Conservation (phyloP, 2,888 invertebrate species). For the Drosophila colorata region DNA sequence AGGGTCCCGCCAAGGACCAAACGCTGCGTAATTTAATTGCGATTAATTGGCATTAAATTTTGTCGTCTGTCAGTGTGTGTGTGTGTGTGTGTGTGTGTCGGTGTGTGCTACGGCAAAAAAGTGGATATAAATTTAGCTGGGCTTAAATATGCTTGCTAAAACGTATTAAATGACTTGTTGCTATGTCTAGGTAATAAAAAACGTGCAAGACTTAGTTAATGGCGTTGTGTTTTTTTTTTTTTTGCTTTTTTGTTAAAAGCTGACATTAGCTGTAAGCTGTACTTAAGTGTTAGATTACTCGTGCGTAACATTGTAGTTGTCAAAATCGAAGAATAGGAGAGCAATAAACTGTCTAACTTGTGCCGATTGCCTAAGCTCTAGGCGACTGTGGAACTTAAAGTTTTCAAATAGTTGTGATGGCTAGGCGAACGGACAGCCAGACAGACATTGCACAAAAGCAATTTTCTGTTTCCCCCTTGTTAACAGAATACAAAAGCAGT, state of each 20-base stretch:
- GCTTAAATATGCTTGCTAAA: slow-evolving; percentile 15
- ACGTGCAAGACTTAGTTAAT: slow-evolving; percentile 33
- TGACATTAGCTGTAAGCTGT: slow-evolving; percentile 9
- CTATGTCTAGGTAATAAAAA: slow-evolving; percentile 29
- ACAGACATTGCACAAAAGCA: too few species aligned
- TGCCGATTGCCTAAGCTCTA: too few species aligned
- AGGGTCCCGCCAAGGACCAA: slow-evolving; percentile 1
- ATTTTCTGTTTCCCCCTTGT: too few species aligned
- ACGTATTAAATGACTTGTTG: slow-evolving; percentile 54
- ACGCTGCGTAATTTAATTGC: slow-evolving; percentile 45
- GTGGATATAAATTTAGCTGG: slow-evolving; percentile 26
- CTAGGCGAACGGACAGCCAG: too few species aligned
- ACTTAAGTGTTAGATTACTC: neutral
- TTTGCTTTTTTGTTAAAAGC: neutral
- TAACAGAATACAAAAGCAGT: too few species aligned
- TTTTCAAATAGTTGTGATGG: too few species aligned
- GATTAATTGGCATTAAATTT: slow-evolving; percentile 57
- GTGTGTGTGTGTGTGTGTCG: neutral
- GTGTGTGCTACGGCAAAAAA: too few species aligned
- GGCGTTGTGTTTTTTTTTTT: slow-evolving; percentile 6
- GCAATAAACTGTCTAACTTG: neutral
- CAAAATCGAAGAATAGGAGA: neutral
- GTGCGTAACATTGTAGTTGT: too few species aligned
- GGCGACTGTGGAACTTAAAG: too few species aligned
- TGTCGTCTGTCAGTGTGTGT: slow-evolving; percentile 7